These are phyloP conservation scores for Desmodus rotundus DNA, from an alignment of 2,113 vertebrate species.

Conservation along the genomic window DNA sequence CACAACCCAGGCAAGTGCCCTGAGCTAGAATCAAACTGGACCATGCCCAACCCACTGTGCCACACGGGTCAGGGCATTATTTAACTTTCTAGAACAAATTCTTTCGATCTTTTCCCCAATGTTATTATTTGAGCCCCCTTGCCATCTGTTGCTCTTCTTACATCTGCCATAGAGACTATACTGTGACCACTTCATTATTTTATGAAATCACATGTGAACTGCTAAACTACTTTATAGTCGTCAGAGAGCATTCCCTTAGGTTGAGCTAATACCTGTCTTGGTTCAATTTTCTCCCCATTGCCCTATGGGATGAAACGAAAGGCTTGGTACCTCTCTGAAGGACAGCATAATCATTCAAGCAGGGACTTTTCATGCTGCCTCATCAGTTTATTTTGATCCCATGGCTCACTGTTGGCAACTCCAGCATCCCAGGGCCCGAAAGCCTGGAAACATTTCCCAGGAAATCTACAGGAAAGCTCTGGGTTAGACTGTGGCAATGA, in stretches of 20 bases:
- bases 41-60: too few relatives aligned
- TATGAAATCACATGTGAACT: neutral
- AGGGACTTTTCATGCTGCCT: neutral
- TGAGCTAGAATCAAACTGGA: too few relatives aligned
- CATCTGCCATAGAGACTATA: neutral
- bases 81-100: neutral
- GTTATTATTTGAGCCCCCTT: neutral
- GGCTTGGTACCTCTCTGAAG: neutral
- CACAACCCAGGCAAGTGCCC: too few relatives aligned
- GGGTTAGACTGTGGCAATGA: neutral
- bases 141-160: neutral
- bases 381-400: neutral
- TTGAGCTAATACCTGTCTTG: neutral
- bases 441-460: neutral
- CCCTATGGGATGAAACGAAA: neutral
- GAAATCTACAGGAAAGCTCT: neutral
- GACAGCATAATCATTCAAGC: neutral
- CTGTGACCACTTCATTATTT: neutral
- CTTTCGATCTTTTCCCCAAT: neutral
- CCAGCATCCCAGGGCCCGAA: neutral
- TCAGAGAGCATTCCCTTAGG: neutral
- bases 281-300: neutral
- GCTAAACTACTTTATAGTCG: neutral
- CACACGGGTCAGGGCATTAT: neutral
- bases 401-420: neutral